Evolutionary conservation across 1,140 invertebrate genomes (phyloP).

Genomic region (Geopemphigus sp.): DNA sequence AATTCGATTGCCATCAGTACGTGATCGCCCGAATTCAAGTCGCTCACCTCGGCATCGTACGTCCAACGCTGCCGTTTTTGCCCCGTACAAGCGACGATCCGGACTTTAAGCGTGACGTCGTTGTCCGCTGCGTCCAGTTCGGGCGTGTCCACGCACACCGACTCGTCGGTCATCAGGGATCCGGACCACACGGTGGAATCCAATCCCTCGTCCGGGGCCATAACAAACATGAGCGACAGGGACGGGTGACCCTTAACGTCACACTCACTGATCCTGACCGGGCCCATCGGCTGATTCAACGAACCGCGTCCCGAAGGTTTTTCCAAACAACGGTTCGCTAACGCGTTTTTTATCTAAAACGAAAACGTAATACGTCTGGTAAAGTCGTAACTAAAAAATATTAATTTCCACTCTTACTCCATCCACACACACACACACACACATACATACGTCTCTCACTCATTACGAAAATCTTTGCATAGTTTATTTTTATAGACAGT

Average conservation of each 20-base stretch:
- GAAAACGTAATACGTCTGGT: no score
- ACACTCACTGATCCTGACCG: constrained; percentile 62
- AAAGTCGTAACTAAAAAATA: no score
- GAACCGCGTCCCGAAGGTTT: constrained; percentile 61
- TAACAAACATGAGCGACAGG: constrained; percentile 73
- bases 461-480: no score
- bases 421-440: no score
- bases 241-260: constrained; percentile 56
- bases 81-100: constrained; percentile 67
- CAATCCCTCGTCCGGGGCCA: constrained; percentile 53
- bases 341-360: constrained; percentile 59
- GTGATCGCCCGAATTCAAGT: no score
- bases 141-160: constrained; percentile 69
- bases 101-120: constrained; percentile 60
- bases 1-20: no score
- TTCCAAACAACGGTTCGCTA: constrained; percentile 62
- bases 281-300: constrained; percentile 64
- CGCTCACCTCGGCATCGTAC: constrained; percentile 59
- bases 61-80: constrained; percentile 65
- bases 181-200: constrained; percentile 35
- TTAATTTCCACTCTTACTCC: no score
- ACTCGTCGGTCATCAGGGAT: constrained; percentile 70
- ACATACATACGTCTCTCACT: no score
- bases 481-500: no score
- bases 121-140: constrained; percentile 53